Conservation (phyloP, 2,797 vertebrate genomes). For the Enteromius argenteus region DNA sequence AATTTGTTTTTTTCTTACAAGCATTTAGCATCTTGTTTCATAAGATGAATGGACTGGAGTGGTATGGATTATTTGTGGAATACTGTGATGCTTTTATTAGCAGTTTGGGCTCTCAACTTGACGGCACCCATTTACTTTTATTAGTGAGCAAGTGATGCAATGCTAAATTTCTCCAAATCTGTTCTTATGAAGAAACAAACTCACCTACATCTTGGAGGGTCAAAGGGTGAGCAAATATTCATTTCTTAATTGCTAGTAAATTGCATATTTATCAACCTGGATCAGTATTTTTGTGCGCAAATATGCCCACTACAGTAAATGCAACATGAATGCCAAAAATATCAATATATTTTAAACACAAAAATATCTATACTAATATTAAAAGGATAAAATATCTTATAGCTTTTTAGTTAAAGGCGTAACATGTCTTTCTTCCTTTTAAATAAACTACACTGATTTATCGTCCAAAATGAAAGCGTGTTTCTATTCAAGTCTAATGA, state of each 20-base stretch:
- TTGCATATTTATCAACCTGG: background rate
- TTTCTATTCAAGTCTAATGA: conserved; percentile 48
- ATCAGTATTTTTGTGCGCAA: background rate
- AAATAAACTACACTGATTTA: background rate
- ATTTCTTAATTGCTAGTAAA: background rate
- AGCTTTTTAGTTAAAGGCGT: background rate
- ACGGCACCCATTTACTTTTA: background rate
- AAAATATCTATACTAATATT: background rate
- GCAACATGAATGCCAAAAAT: background rate
- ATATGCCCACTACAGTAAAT: background rate
- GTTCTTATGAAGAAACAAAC: background rate
- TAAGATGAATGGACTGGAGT: background rate
- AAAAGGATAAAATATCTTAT: background rate
- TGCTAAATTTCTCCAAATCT: too few species aligned
- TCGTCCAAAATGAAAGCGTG: background rate
- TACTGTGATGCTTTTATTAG: background rate
- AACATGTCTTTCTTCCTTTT: background rate
- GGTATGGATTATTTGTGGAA: background rate
- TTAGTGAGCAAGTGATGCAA: background rate
- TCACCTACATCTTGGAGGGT: background rate
- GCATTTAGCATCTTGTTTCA: background rate
- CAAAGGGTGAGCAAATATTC: background rate
- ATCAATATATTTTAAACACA: background rate
- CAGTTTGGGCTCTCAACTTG: background rate
- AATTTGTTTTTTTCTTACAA: too few species aligned